Base-by-base conservation (phyloP, 1,140 invertebrate species). In the Papilio dardanus region DNA sequence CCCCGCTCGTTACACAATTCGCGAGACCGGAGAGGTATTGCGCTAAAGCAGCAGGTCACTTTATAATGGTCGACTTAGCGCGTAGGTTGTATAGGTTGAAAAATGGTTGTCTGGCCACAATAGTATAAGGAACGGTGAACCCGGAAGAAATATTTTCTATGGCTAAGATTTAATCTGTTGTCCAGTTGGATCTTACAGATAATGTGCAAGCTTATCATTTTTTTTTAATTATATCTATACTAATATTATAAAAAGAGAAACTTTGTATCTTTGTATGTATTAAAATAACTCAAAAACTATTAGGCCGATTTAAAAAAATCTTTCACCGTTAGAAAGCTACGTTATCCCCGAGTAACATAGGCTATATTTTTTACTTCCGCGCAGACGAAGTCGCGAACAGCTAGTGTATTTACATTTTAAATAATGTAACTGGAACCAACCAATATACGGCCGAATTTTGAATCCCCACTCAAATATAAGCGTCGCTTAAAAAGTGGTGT, bases 51-150 rank as follows among this genome's bases (percentile, higher is more conserved):
- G 77, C 73, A 75, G 90, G 54, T 86, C 86, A 80, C 71, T 0
- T 62, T 80, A 77, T 19, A 71, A 30, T 86, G 89, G 89, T 66
- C 58, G 82, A 21, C 62, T 81, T 78, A 79, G 82, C 84, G 90
- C 89, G 90, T 92, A 92, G 90, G 88, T 87, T 88, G 88, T 87
- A 88, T 87, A 85, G 83, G 78, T 89, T 91, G 90, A 92, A 92
- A 92, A 92, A 92, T 91, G 89, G 89, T 86, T 80, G 82, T 79
- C 73, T 79, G 74, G 86, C 83, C 84, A 92, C 90, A 91, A 91
- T 92, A 88, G 90, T 89, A 85, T 88, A 83, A 81, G 82, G 90
- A 87, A 86, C 88, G 80, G 83, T 87, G 88, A 88, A 91, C 89
- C 90, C 85, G 90, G 88, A 91, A 89, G 88, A 90, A 82, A 87